Base-by-base conservation (phyloP, 2,888 invertebrate species). In the Sphaerophoria taeniata region DNA sequence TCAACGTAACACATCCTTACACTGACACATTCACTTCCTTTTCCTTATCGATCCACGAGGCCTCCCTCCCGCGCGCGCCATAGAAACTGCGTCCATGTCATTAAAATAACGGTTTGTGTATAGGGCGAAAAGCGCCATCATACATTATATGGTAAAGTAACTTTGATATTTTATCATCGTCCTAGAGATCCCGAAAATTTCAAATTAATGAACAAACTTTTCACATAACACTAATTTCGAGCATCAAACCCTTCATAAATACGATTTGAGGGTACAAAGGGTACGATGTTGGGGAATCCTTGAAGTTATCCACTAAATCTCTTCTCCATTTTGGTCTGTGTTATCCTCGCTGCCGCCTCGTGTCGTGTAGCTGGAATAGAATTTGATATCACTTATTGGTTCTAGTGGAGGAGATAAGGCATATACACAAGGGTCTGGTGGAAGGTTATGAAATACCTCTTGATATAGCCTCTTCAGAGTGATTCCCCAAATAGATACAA, bases 191-290 rank as follows among this genome's bases (percentile, higher is more conserved):
- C 78, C 63, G 73, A 78, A 83, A 83, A 67, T 73, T 83, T 78
- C 73, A 83, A 83, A 83, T 82, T 83, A 83, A 83, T 83, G 78
- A 83, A 83, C 60, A 83, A 83, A 83, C 73, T 78, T 83, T 83
- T 61, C 82, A 77, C 78, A 83, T 83, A 83, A 83, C 82, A 83
- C 82, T 83, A 73, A 83, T 83, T 83, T 78, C 63, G 56, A 73
- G 56, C 72, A 73, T 14, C 69, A 69, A 39, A 69, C 69, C 72
- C 55, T 36, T 49, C 72, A 56, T 77, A 82, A 61, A 72, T 58
- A 43, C 24, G 60, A 16, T 14, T 67, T 16, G 53, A 58, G 39
- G 14, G 49, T 58, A 11, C 6, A 7, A 43, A 12, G 43, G 43
- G 43, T 39, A 43, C 9, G 43, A 12, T 31, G 33, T 6, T 33